These are phyloP conservation scores for Drosophila triauraria DNA, from an alignment of 1,140 invertebrate species.

Conservation along the genomic window DNA sequence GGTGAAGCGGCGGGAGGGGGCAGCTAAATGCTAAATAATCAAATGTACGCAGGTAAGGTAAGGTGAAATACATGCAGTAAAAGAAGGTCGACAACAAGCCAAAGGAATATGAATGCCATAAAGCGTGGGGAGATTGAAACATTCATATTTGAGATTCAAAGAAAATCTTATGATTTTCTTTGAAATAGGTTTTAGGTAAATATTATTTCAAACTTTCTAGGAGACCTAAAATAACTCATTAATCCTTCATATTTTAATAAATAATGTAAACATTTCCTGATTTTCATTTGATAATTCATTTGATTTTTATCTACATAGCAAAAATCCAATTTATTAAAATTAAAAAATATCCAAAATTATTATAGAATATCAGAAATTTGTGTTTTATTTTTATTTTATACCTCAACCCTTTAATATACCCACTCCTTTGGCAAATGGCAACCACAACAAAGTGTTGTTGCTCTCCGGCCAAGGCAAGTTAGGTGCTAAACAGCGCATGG, in stretches of 20 bases:
- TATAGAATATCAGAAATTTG: rapidly evolving
- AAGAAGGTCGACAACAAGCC: slow-evolving; percentile 36
- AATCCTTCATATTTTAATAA: neutral
- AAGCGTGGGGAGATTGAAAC: slow-evolving; percentile 3
- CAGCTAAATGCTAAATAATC: slow-evolving; percentile 80
- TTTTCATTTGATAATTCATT: too few relatives aligned
- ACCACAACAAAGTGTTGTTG: slow-evolving; percentile 58
- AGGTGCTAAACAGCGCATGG: slow-evolving; percentile 81
- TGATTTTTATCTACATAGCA: too few relatives aligned
- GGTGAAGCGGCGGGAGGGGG: slow-evolving; percentile 2
- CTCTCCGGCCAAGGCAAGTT: slow-evolving; percentile 67
- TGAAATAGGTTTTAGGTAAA: neutral
- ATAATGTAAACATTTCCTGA: neutral
- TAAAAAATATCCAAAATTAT: neutral
- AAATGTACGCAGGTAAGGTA: slow-evolving; percentile 67
- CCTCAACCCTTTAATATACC: slow-evolving; percentile 15
- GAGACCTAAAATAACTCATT: neutral
- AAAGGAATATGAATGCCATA: slow-evolving; percentile 31
- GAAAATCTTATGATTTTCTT: too few relatives aligned
- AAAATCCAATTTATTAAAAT: neutral
- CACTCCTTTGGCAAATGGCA: slow-evolving; percentile 14
- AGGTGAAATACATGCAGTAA: slow-evolving; percentile 39
- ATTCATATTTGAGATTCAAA: neutral
- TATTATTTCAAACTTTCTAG: neutral
- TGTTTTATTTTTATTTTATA: neutral